These are phyloP conservation scores for Adoxophyes honmai DNA, from an alignment of 1,140 invertebrate species.

Conservation along the genomic window DNA sequence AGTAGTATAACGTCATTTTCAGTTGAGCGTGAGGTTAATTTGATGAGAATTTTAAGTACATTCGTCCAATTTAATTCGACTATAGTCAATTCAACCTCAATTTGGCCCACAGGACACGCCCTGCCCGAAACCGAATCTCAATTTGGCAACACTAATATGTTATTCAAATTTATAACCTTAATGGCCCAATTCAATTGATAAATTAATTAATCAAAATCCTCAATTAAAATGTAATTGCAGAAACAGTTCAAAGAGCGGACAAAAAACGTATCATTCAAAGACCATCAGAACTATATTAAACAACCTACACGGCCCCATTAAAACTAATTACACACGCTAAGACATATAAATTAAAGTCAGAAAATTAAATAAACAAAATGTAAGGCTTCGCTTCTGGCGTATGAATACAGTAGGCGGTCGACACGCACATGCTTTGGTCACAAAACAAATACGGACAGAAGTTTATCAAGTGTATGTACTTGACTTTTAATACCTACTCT, in stretches of 20 bases:
- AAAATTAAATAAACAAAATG: conserved; percentile 15
- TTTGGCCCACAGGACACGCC: too few species aligned
- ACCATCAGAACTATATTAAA: background rate
- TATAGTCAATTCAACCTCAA: too few species aligned
- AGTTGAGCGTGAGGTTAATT: too few species aligned
- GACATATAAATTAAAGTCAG: conserved; percentile 8
- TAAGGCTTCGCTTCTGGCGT: conserved; percentile 8
- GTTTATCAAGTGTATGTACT: too few species aligned
- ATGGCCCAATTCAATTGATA: background rate
- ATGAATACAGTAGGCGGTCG: background rate
- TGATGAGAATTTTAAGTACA: too few species aligned
- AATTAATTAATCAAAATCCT: conserved; percentile 7
- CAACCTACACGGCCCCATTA: background rate
- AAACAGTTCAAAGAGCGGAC: conserved; percentile 2
- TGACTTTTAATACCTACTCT: too few species aligned
- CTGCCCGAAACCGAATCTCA: too few species aligned
- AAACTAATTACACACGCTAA: conserved; percentile 13
- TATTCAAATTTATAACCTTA: too few species aligned
- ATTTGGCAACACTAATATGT: too few species aligned
- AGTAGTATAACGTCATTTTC: too few species aligned
- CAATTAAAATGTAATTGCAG: conserved; percentile 9
- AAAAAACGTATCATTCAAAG: conserved; percentile 9
- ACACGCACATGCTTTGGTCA: conserved; percentile 1
- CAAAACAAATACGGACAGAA: too few species aligned
- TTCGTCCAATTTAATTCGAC: too few species aligned